phyloP scores from a whole-genome alignment of 2,797 vertebrate species.

The Smutsia gigantea region DNA sequence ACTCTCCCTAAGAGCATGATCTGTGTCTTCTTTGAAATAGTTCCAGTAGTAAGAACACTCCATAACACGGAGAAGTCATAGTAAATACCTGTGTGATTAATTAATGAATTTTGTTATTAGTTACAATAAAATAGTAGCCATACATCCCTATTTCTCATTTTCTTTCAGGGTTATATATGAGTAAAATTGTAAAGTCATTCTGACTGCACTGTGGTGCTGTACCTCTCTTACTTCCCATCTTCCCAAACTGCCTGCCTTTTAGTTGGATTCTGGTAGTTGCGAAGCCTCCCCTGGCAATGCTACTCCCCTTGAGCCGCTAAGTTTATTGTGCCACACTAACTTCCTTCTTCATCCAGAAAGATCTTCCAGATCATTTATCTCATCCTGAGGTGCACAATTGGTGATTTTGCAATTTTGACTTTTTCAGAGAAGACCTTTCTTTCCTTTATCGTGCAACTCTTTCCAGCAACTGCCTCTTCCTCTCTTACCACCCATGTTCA shows the following conservation, averaged over 20 bases:
- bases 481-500: not conserved
- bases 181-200: not conserved
- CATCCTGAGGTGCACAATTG: not conserved
- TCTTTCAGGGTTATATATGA: not conserved
- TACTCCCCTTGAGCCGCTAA: not conserved
- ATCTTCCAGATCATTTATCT: not conserved
- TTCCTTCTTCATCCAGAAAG: not conserved
- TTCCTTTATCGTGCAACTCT: not conserved
- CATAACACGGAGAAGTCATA: not conserved
- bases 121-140: not conserved
- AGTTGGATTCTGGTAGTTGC: too few relatives aligned
- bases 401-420: not conserved
- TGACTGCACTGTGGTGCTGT: not conserved
- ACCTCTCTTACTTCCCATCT: not conserved
- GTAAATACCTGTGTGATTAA: not conserved
- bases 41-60: not conserved
- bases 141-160: not conserved
- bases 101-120: not conserved
- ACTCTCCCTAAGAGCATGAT: not conserved
- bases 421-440: not conserved
- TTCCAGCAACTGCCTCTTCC: not conserved
- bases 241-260: not conserved
- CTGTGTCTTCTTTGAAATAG: not conserved
- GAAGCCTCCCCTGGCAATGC: not conserved
- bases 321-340: not conserved